Base-by-base conservation (phyloP, 2,888 invertebrate species). In the Caenorhabditis zanzibari region DNA sequence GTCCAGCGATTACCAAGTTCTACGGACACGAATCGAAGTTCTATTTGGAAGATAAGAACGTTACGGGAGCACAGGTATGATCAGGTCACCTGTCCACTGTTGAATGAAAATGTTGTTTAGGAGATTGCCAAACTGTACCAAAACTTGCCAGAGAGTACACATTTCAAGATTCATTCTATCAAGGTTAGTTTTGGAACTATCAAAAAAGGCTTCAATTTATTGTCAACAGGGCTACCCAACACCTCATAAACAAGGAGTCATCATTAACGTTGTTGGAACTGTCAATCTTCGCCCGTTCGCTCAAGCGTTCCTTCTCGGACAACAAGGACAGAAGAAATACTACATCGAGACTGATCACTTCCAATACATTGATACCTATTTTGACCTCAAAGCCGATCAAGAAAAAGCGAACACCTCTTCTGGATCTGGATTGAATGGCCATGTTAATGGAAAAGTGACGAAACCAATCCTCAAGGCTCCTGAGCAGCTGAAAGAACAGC, bases 281-380 rank as follows among this genome's bases (percentile, higher is more conserved):
- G 61, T 83, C 24, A 81, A 81, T 44, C 79, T 68, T 2, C 85
- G 85, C 16, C 86, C 85, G 16, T 89, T 89, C 61, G 49, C 73
- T 35, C 87, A 89, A 59, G 84, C 84, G 0, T 87, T 89, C 63
- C 71, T 89, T 16, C 82, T 89, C 44, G 86, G 84, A 24, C 85
- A 87, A 24, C 87, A 88, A 64, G 83, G 85, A 35, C 69, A 82
- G 35, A 89, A 88, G 73, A 86, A 86, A 59, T 87, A 86, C 49
- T 89, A 86, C 75, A 85, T 89, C 16, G 86, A 89, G 63, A 74
- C 76, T 32, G 85, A 88, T 64, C 19, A 79, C 12, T 86, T 88
- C 71, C 85, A 85, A 28, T 85, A 80, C 47, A 35, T 84, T n/a
- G 86, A 86, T 38, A 35, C 22, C 14, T 71, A 38, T 58, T 69